Percentiles rank a stretch among this genome's conserved stretches.
Evolutionary conservation across 1,140 invertebrate genomes (phyloP).

Genomic region (Epicauta chinensis): DNA sequence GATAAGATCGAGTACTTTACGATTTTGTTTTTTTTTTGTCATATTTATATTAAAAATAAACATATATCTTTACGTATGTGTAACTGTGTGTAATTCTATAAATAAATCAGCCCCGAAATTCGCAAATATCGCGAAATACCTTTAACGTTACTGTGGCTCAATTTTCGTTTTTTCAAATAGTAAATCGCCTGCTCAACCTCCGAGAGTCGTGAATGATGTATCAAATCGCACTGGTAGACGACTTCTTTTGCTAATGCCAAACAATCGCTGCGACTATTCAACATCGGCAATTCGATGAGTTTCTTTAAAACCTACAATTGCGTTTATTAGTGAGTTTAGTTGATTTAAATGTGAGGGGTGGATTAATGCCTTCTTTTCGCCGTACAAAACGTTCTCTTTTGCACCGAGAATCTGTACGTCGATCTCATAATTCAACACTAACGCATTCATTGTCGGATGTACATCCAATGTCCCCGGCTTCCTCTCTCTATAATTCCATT

Average conservation of each 20-base stretch:
- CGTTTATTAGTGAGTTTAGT: not conserved
- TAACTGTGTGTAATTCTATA: not conserved
- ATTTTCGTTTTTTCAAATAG: constrained; percentile 80
- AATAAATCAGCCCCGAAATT: not conserved
- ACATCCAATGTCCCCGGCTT: constrained; percentile 81
- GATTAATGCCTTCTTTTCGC: constrained; percentile 67
- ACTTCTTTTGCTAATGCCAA: constrained; percentile 76
- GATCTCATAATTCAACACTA: constrained; percentile 86
- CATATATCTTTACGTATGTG: no score
- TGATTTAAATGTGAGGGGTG: not conserved
- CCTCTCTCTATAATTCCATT: constrained; percentile 58
- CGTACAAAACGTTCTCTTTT: constrained; percentile 75
- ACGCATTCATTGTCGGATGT: constrained; percentile 82
- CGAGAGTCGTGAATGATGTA: constrained; percentile 73
- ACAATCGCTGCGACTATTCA: constrained; percentile 76
- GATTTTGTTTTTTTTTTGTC: no score
- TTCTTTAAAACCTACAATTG: constrained; percentile 62
- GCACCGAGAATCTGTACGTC: constrained; percentile 81
- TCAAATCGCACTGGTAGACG: constrained; percentile 81
- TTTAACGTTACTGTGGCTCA: constrained; percentile 28
- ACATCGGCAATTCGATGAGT: constrained; percentile 77
- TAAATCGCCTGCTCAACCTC: constrained; percentile 90
- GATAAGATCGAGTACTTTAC: no score
- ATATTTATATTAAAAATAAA: no score
- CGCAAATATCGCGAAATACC: constrained; percentile 19